Evolutionary conservation across 35 echinoderm and acorn worm genomes (phyloP).

Genomic region (Heliocidaris tuberculata): DNA sequence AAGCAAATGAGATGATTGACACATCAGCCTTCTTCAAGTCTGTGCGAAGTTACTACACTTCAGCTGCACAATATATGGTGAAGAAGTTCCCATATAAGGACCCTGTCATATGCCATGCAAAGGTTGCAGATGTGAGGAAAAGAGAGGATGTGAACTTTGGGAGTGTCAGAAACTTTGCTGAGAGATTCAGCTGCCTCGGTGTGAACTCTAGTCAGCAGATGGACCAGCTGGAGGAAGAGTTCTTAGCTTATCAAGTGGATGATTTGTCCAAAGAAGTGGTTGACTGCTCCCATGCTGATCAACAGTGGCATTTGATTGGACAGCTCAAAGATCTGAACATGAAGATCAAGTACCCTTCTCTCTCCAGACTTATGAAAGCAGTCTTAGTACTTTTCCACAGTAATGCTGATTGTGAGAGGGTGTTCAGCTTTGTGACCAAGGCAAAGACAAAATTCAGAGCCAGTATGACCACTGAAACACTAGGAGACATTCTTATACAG

Average conservation of each 20-base stretch:
- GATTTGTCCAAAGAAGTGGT: no score
- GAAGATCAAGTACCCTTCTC: conserved; percentile 46
- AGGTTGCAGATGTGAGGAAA: conserved; percentile 53
- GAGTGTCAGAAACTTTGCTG: conserved; percentile 40
- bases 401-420: conserved; percentile 68
- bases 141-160: conserved; percentile 42
- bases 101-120: conserved; percentile 41
- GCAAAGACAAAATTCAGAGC: neutral
- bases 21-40: conserved; percentile 4
- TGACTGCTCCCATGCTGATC: no score
- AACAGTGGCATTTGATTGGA: conserved; percentile 53
- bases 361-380: conserved; percentile 49
- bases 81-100: conserved; percentile 52
- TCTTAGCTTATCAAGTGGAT: no score
- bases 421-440: conserved; percentile 54
- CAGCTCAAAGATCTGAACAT: conserved; percentile 50
- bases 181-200: conserved; percentile 51
- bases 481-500: conserved; percentile 26
- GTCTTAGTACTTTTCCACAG: conserved; percentile 54
- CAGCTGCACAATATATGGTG: conserved; percentile 52
- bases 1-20: neutral
- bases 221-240: conserved; percentile 44
- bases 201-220: conserved; percentile 47
- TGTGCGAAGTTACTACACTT: conserved; percentile 49
- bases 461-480: conserved; percentile 23